Conservation (phyloP, 1,140 invertebrate genomes). For the Steinernema khuongi region DNA sequence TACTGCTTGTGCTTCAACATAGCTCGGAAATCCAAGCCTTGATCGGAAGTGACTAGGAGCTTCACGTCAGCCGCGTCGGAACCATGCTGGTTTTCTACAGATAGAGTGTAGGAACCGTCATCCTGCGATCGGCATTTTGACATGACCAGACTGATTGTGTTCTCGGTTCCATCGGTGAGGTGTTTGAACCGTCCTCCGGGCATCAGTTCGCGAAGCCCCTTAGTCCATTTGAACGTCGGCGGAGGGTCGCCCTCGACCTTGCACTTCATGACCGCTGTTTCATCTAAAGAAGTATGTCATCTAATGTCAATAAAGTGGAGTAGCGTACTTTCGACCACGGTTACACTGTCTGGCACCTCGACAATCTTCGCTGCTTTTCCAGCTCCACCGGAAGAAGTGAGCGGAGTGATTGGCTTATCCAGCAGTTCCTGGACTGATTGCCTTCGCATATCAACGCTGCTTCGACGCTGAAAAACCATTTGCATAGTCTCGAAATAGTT, state of each 20-base stretch:
- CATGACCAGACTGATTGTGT: conserved; percentile 84
- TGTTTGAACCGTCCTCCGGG: conserved; percentile 42
- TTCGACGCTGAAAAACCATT: conserved; percentile 45
- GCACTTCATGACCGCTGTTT: conserved; percentile 54
- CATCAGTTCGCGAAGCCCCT: conserved; percentile 63
- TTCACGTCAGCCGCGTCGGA: conserved; percentile 88
- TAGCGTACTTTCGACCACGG: conserved; percentile 53
- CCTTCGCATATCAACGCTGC: conserved; percentile 57
- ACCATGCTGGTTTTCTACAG: conserved; percentile 84
- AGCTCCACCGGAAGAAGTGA: conserved; percentile 44
- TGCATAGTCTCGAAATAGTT: not conserved
- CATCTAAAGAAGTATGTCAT: conserved; percentile 34
- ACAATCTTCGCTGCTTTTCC: conserved; percentile 56
- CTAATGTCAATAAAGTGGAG: not conserved
- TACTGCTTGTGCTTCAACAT: conserved; percentile 79
- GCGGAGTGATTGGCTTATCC: conserved; percentile 54
- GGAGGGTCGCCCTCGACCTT: conserved; percentile 71
- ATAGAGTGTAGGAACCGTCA: conserved; percentile 90
- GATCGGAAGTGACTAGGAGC: conserved; percentile 85
- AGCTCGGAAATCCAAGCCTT: conserved; percentile 92
- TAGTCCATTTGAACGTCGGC: conserved; percentile 91
- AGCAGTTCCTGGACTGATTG: conserved; percentile 54
- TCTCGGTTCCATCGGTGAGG: conserved; percentile 68
- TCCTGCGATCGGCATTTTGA: conserved; percentile 90
- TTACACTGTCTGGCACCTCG: conserved; percentile 58